Conservation (phyloP, 2,113 vertebrate genomes). For the Phrynosoma platyrhinos region DNA sequence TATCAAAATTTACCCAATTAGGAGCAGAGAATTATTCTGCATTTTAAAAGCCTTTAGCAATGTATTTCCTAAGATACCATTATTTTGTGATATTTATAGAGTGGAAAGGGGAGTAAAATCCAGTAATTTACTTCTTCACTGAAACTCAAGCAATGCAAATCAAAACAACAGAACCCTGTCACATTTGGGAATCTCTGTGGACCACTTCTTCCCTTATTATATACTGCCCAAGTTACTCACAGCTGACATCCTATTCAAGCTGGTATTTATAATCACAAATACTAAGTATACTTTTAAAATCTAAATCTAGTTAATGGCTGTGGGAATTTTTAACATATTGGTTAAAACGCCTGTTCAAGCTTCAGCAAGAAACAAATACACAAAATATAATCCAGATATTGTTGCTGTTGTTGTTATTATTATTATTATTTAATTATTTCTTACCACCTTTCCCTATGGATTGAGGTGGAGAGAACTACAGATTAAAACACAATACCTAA, state of each 20-base stretch:
- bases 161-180: not conserved
- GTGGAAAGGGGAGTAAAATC: not conserved
- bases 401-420: no score
- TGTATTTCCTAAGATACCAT: conserved; percentile 3
- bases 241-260: not conserved
- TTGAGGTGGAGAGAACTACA: no score
- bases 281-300: not conserved
- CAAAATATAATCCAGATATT: not conserved
- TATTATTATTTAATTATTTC: not conserved
- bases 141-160: not conserved
- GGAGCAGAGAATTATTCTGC: conserved; percentile 4
- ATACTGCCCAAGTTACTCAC: not conserved
- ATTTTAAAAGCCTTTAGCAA: conserved; percentile 16
- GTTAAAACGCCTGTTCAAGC: not conserved
- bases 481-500: no score
- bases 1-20: conserved; percentile 4
- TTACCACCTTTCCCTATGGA: no score
- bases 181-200: not conserved
- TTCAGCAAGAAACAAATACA: not conserved
- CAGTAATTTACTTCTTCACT: not conserved
- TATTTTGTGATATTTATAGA: conserved; percentile 11
- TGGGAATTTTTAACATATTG: not conserved
- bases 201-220: not conserved
- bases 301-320: not conserved
- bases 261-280: not conserved